These are phyloP conservation scores for Mylabris sibirica DNA, from an alignment of 2,888 invertebrate species.

Conservation along the genomic window DNA sequence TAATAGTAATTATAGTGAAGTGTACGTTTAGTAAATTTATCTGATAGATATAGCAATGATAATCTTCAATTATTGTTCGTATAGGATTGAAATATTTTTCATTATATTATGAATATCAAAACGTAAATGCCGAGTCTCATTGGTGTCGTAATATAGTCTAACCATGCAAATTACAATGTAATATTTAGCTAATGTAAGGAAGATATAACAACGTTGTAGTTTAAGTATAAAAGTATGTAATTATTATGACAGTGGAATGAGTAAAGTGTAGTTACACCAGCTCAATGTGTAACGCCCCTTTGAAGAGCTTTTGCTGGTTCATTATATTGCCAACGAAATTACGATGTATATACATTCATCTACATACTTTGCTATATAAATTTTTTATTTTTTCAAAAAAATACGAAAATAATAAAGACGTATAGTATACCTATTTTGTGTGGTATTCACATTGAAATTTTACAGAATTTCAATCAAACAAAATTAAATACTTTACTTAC, in stretches of 20 bases:
- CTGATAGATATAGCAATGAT: background rate
- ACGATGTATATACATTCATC: constrained; percentile 31
- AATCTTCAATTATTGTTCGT: background rate
- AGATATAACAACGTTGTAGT: constrained; percentile 33
- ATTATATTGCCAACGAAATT: constrained; percentile 32
- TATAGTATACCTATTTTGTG: too few species aligned
- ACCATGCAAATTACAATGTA: constrained; percentile 35
- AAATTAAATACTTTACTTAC: background rate
- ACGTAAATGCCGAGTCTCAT: constrained; percentile 7
- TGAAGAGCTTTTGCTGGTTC: constrained; percentile 36
- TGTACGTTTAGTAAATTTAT: background rate
- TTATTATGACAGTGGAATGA: constrained; percentile 35
- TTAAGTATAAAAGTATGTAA: constrained; percentile 35
- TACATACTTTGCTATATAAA: constrained; percentile 1
- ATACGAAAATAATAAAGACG: background rate
- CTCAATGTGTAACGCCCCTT: constrained; percentile 32
- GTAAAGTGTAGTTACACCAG: constrained; percentile 27
- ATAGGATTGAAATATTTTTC: background rate
- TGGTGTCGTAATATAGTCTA: constrained; percentile 23
- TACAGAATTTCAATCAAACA: background rate
- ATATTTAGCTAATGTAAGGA: constrained; percentile 34
- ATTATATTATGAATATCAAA: background rate
- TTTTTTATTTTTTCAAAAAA: background rate
- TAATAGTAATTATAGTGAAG: constrained; percentile 20
- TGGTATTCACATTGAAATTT: background rate